Evolutionary conservation across 2,888 invertebrate genomes (phyloP).

Genomic region (Machimus rusticus): DNA sequence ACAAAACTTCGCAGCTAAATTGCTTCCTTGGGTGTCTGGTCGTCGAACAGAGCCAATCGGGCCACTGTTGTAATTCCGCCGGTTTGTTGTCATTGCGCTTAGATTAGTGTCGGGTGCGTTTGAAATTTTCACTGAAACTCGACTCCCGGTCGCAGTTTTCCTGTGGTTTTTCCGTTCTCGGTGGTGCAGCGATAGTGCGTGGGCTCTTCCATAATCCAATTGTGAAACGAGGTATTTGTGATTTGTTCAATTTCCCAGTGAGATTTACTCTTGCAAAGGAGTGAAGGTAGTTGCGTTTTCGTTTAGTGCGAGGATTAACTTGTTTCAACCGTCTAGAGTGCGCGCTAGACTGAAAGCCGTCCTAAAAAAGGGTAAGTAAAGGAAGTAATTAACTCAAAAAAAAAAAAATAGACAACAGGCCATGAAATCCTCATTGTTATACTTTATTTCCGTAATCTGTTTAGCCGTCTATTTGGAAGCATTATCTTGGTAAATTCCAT

Average conservation of each 20-base stretch:
- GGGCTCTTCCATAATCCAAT: neutral
- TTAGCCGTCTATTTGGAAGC: neutral
- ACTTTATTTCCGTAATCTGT: neutral
- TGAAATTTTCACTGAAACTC: neutral
- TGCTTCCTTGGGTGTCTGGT: neutral
- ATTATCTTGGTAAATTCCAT: neutral
- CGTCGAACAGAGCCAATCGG: neutral
- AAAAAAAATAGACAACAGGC: neutral
- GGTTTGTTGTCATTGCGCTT: neutral
- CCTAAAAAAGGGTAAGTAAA: neutral
- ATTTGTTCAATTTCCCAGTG: neutral
- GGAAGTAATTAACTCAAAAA: neutral
- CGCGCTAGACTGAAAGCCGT: neutral
- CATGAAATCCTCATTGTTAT: neutral
- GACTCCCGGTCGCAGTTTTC: neutral
- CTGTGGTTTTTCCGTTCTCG: neutral
- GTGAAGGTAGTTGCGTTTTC: neutral
- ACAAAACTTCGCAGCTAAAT: neutral
- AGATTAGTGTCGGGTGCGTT: neutral
- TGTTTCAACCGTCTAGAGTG: neutral
- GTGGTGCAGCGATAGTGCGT: neutral
- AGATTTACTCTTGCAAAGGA: neutral
- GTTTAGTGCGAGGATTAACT: neutral
- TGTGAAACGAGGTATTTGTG: conserved; percentile 13
- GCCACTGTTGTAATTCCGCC: neutral